These are phyloP conservation scores for Meliscaeva auricollis DNA, from an alignment of 2,888 invertebrate genomes.

Conservation along the genomic window DNA sequence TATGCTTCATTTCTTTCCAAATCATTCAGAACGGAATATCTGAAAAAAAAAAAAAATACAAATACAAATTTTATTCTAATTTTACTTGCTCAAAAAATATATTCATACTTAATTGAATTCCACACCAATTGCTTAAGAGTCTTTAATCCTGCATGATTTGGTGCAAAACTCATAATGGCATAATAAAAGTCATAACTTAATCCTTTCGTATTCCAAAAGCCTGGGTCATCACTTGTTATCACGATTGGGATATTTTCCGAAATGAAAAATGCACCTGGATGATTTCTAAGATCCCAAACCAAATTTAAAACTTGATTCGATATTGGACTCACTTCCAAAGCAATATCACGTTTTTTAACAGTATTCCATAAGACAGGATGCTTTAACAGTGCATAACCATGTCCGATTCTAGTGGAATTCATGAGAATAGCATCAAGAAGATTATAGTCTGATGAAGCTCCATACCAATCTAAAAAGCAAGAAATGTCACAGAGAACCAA, in stretches of 20 bases:
- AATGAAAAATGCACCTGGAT: conserved; percentile 86
- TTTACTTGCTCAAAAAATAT: neutral
- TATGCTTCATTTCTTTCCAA: conserved; percentile 78
- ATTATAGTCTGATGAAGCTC: conserved; percentile 86
- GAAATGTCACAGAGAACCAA: no score
- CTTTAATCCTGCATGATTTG: conserved; percentile 86
- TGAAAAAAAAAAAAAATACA: conserved; percentile 25
- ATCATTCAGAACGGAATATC: conserved; percentile 79
- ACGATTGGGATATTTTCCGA: conserved; percentile 87
- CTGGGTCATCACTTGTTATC: conserved; percentile 88
- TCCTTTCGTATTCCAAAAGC: conserved; percentile 87
- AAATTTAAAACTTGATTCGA: conserved; percentile 85
- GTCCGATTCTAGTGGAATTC: conserved; percentile 83
- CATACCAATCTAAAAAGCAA: conserved; percentile 85
- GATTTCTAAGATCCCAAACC: conserved; percentile 87
- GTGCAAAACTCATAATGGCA: conserved; percentile 88
- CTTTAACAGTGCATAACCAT: conserved; percentile 82
- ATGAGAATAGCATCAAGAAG: conserved; percentile 84
- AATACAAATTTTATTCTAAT: neutral
- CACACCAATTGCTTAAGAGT: conserved; percentile 87
- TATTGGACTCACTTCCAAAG: conserved; percentile 83
- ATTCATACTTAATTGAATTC: conserved; percentile 86
- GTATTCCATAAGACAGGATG: conserved; percentile 83
- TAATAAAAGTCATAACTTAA: conserved; percentile 89
- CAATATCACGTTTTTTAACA: conserved; percentile 81